Evolutionary conservation across 2,113 vertebrate species (phyloP).

Genomic region (Emydocephalus ijimae): DNA sequence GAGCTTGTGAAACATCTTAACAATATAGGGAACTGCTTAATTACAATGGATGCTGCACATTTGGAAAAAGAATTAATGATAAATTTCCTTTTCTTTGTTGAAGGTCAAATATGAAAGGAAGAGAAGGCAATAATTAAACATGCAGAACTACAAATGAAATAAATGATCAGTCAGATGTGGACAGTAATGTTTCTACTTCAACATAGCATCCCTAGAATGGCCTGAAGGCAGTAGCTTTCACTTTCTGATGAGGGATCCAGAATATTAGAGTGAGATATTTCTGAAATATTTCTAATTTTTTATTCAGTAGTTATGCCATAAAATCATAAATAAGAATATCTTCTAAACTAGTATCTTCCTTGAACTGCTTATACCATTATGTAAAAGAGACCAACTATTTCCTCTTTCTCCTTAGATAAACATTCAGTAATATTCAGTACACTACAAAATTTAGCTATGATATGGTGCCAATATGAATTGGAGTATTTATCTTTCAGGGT

Average conservation of each 20-base stretch:
- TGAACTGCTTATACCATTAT: background rate
- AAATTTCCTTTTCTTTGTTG: background rate
- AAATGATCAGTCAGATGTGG: background rate
- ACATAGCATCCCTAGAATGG: background rate
- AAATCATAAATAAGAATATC: background rate
- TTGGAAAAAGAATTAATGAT: background rate
- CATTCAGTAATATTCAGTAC: background rate
- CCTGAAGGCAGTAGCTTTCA: background rate
- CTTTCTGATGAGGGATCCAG: background rate
- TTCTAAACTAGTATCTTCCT: background rate
- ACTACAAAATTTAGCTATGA: background rate
- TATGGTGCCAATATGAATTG: background rate
- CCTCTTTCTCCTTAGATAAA: background rate
- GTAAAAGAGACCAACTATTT: background rate
- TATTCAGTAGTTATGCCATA: background rate
- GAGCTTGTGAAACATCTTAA: background rate
- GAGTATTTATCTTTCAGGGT: background rate
- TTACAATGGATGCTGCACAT: background rate
- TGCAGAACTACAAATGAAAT: background rate
- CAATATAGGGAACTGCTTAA: background rate
- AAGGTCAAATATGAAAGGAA: background rate
- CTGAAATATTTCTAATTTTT: background rate
- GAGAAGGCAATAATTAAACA: background rate
- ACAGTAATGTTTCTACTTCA: background rate
- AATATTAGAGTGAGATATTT: background rate